Percentiles rank a stretch among this genome's conserved stretches.
Evolutionary conservation across 1,140 invertebrate genomes (phyloP).

Genomic region (Pseudomyrmex sp.): DNA sequence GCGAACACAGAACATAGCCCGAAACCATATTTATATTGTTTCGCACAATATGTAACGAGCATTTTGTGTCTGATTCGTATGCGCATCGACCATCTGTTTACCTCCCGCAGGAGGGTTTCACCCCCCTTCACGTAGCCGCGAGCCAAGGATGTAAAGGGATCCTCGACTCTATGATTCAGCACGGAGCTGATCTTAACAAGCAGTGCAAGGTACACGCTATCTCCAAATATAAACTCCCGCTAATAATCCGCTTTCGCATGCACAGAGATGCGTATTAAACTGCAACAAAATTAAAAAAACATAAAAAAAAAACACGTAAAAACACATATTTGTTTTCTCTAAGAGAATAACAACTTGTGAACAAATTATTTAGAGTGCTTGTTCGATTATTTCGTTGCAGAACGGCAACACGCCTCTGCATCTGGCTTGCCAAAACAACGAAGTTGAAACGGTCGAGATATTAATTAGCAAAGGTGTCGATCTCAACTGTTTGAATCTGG

Average conservation of each 20-base stretch:
- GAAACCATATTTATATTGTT: background rate
- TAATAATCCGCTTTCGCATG: too few species aligned
- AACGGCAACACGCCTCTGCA: conserved; percentile 92
- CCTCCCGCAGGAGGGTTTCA: conserved; percentile 88
- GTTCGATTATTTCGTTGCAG: conserved; percentile 83
- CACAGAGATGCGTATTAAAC: too few species aligned
- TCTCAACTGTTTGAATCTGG: conserved; percentile 90
- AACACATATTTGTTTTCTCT: background rate
- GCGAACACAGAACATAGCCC: background rate
- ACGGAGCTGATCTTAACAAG: conserved; percentile 89
- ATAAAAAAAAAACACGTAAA: background rate
- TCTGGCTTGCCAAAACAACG: conserved; percentile 90
- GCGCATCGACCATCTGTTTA: background rate
- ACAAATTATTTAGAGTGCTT: background rate
- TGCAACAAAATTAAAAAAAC: background rate
- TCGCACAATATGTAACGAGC: background rate
- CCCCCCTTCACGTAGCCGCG: conserved; percentile 91
- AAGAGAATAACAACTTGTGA: background rate
- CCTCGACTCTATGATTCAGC: conserved; percentile 89
- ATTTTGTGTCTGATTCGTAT: too few species aligned
- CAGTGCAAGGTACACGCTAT: conserved; percentile 88
- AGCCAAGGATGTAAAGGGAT: conserved; percentile 91
- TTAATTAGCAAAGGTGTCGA: conserved; percentile 90
- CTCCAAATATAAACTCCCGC: conserved; percentile 22
- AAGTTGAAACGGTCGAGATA: conserved; percentile 89